Evolutionary conservation across 2,113 vertebrate species (phyloP).

Genomic region (Macaca fascicularis): T2T-MFA8v1.1 NC_088381.1:124596001-124596500

Average conservation of each 20-base stretch:
- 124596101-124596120: background rate
- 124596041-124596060: background rate
- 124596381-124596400: background rate
- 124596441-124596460: background rate
- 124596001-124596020: background rate
- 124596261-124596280: background rate
- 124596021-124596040: background rate
- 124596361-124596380: background rate
- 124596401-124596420: background rate
- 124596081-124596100: background rate
- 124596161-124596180: background rate
- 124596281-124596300: background rate
- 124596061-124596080: background rate
- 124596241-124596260: background rate
- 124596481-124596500: background rate
- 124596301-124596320: background rate
- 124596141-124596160: background rate
- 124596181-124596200: background rate
- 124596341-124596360: background rate
- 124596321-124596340: background rate
- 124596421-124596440: background rate
- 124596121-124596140: background rate
- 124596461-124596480: background rate
- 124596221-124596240: background rate
- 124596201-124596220: background rate